Base-by-base conservation (phyloP, 2,888 invertebrate genomes). In the Ophraella communa region DNA sequence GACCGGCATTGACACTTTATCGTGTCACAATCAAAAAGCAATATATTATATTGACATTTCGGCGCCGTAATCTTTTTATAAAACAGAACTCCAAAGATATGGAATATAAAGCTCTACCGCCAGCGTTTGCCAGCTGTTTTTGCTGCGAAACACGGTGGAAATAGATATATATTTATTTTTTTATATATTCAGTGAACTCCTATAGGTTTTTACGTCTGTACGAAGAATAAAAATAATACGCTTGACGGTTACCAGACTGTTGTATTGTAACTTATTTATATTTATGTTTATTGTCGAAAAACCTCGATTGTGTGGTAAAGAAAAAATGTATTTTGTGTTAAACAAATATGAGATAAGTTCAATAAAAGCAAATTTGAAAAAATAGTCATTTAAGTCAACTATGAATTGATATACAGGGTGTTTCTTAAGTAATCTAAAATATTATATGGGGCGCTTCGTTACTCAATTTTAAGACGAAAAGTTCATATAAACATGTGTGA, bases 31-130 rank as follows among this genome's bases (percentile, higher is more conserved):
- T 45, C 45, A 45, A n/a, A 45, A 21, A 45, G 45, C 45, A 45
- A 45, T 45, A n/a, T 45, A 45, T 11, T 45, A 45, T 45, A 45
- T 45, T 21, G 45, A 45, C 45, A 45, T 21, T 21, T 45, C 8
- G 21, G 21, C 20, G 45, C 45, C 21, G 45, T 21, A 45, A 21
- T 45, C 21, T 21, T 45, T 17, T 45, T 45, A 45, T 45, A 20
- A 11, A 45, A 45, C 21, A 45, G 20, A 20, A 45, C 45, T 45
- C 21, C 45, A 21, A 45, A 45, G 45, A 21, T 21, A 21, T 45
- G 11, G 45, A n/a, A 45, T 45, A 45, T 21, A 21, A 45, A 45
- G 45, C 45, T 45, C 20, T 21, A n/a, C n/a, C n/a, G n/a, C 20
- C 21, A 14, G 10, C 17, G 17, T 2, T 45, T 21, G 20, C 21